Evolutionary conservation across 2,113 vertebrate species (phyloP), one percentile per base, ranked within the genome.

Genomic region (Mobula hypostoma): DNA sequence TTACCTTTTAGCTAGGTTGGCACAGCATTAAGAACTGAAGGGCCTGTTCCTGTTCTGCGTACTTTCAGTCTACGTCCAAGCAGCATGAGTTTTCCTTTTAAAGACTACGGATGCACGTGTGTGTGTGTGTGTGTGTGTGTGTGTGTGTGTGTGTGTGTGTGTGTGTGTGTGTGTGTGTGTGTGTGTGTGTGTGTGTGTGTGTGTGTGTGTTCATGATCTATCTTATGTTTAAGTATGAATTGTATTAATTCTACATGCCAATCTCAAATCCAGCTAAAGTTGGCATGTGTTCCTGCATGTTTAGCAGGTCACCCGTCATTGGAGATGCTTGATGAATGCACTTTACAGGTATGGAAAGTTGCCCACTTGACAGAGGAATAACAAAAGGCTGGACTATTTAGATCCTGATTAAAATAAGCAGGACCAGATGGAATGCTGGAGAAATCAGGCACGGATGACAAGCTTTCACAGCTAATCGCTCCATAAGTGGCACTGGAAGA

Each of bases 381-480:
- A 87, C 48, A 87, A 87, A 88, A 15, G 63, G 15, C 85, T 19
- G 5, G 29, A 88, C 1, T 66, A 32, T 61, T 29, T 88, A 32
- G 85, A 88, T 88, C 17, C 85, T 88, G 61, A 63, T 88, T 88
- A 88, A 88, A 88, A 66, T 88, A 88, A 88, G n/a, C 85, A 88
- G 58, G 61, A 17, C 58, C 58, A 88, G 85, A 88, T 88, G 85
- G 85, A 66, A 32, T 32, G 7, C 58, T 15, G 61, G 14, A 17
- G 61, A 66, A 88, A 66, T 88, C 63, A 66, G 85, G 6, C 29
- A 32, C 27, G n/a, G 58, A 66, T 32, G 61, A 66, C 77, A 36
- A 19, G 63, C n/a, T 66, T 66, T 88, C 61, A 32, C 61, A 87
- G 56, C 83, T 87, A 87, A n/a, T 61, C 29, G 27, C 29, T 17